Conservation (phyloP, 2,797 vertebrate species). For the Fringilla coelebs region DNA sequence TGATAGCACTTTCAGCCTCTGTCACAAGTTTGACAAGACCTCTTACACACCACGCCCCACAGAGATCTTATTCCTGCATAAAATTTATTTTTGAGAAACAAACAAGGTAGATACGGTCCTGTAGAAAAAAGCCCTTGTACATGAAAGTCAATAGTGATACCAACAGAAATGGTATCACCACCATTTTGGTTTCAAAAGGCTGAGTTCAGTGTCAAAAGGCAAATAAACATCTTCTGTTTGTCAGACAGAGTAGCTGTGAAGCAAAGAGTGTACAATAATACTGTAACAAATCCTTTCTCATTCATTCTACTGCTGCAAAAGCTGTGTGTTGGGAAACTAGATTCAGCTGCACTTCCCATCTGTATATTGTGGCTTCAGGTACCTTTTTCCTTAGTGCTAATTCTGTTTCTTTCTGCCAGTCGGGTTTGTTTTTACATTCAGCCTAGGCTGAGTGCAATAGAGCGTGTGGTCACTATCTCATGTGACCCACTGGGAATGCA, state of each 20-base stretch:
- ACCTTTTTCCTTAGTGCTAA: not conserved
- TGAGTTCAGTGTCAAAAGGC: not conserved
- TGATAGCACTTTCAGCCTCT: not conserved
- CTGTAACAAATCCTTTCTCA: not conserved
- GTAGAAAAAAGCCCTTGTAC: not conserved
- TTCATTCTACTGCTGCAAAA: not conserved
- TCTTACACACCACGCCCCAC: not conserved
- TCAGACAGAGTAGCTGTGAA: not conserved
- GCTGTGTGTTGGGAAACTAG: not conserved
- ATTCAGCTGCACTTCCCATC: not conserved
- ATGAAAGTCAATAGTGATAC: not conserved
- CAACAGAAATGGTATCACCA: not conserved
- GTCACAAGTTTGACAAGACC: not conserved
- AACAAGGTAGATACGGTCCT: not conserved
- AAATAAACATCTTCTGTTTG: not conserved
- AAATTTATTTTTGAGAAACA: not conserved
- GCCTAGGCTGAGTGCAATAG: not conserved
- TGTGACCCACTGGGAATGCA: not conserved
- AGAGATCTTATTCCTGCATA: not conserved
- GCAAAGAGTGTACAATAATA: not conserved
- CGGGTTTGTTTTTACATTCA: accelerated
- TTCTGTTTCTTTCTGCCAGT: not conserved
- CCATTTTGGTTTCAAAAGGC: not conserved
- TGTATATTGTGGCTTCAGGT: not conserved
- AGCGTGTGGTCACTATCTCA: not conserved